Conservation (phyloP, 2,888 invertebrate genomes). For the Eupithecia vulgata region DNA sequence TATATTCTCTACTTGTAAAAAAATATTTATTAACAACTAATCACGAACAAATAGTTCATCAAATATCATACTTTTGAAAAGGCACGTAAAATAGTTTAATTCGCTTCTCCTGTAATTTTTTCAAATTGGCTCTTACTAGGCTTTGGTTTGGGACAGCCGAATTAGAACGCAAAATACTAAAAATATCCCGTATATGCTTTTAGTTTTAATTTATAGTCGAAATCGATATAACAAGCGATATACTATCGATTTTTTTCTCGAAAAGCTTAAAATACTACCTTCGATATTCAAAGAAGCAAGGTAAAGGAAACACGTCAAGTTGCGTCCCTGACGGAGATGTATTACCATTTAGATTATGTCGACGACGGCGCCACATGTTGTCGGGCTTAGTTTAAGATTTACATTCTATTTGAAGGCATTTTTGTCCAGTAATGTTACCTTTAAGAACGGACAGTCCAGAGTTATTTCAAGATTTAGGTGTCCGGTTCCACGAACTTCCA, state of each 20-base stretch:
- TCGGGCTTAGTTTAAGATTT: constrained; percentile 1
- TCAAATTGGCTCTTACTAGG: too few species aligned
- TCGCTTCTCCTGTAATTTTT: too few species aligned
- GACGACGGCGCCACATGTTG: constrained; percentile 60
- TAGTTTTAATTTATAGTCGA: background rate
- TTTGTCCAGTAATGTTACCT: background rate
- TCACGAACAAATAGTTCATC: too few species aligned
- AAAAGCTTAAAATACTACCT: constrained; percentile 31
- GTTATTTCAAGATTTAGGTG: background rate
- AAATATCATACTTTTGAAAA: too few species aligned
- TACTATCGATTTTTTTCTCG: background rate
- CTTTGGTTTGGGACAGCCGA: too few species aligned
- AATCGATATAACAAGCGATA: background rate
- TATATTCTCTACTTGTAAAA: too few species aligned
- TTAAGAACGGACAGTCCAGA: background rate
- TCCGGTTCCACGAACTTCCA: background rate
- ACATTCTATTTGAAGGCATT: constrained; percentile 3
- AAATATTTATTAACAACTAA: too few species aligned
- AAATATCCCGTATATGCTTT: background rate
- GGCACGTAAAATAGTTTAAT: too few species aligned
- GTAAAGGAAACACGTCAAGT: constrained; percentile 42
- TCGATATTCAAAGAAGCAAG: constrained; percentile 37
- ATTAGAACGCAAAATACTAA: background rate
- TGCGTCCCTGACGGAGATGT: constrained; percentile 58
- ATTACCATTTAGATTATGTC: constrained; percentile 80